Conservation (phyloP, 2,888 invertebrate genomes). For the Atethmia centrago region DNA sequence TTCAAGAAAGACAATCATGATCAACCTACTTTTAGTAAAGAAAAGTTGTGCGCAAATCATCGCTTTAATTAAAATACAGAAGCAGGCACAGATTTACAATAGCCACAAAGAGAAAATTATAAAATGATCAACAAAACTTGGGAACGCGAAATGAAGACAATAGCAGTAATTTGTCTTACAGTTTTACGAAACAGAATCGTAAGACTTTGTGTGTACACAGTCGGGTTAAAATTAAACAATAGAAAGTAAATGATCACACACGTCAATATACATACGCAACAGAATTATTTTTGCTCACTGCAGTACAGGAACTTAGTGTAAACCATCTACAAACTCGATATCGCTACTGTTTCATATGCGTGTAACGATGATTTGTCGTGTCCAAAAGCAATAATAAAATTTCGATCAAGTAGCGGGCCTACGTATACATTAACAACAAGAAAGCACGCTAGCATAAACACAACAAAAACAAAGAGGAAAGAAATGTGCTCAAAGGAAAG, state of each 20-base stretch:
- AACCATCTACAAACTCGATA: slow-evolving; percentile 4
- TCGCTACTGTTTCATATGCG: slow-evolving; percentile 20
- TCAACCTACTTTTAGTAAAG: slow-evolving; percentile 27
- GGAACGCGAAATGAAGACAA: slow-evolving; percentile 48
- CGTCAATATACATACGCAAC: slow-evolving; percentile 3
- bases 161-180: slow-evolving; percentile 51
- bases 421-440: slow-evolving; percentile 33
- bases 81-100: slow-evolving; percentile 14
- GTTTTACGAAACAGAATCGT: slow-evolving; percentile 51
- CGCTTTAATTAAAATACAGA: slow-evolving; percentile 37
- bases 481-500: slow-evolving; percentile 31
- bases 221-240: slow-evolving; percentile 41
- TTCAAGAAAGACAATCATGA: slow-evolving; percentile 35
- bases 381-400: slow-evolving; percentile 41
- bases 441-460: slow-evolving; percentile 50
- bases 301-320: not conserved
- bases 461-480: slow-evolving; percentile 39
- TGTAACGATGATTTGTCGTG: slow-evolving; percentile 45
- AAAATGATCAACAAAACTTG: slow-evolving; percentile 46
- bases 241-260: slow-evolving; percentile 43
- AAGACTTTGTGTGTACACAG: slow-evolving; percentile 22
- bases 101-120: slow-evolving; percentile 52
- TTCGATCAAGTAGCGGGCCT: slow-evolving; percentile 37
- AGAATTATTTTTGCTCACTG: slow-evolving; percentile 8
- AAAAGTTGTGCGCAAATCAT: slow-evolving; percentile 24